Evolutionary conservation across 2,113 vertebrate species (phyloP).

Genomic region (Dinomys branickii): DNA sequence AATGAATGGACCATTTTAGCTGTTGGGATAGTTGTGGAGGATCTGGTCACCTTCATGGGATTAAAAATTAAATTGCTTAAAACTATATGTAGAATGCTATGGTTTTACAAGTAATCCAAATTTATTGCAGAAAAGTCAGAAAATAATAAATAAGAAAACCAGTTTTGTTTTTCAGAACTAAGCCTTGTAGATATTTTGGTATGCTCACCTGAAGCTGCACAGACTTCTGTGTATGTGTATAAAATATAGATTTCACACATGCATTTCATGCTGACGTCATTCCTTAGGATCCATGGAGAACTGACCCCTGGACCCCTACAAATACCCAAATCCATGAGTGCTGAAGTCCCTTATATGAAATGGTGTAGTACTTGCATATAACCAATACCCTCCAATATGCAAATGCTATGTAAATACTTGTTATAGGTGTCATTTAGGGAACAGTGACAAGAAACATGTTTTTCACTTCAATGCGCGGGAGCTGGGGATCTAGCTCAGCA

Average conservation of each 20-base stretch:
- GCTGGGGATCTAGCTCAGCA: too few relatives aligned
- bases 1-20: not conserved
- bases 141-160: constrained; percentile 44
- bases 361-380: not conserved
- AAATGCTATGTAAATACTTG: not conserved
- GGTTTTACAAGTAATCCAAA: not conserved
- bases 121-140: constrained; percentile 4
- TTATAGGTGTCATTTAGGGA: not conserved
- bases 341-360: not conserved
- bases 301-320: not conserved
- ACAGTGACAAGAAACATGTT: not conserved
- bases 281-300: not conserved
- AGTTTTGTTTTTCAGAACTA: not conserved
- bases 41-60: not conserved
- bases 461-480: not conserved
- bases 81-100: not conserved
- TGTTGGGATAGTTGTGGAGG: not conserved
- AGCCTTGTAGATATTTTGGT: constrained; percentile 7
- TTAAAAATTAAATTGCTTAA: constrained; percentile 16
- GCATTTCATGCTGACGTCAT: not conserved
- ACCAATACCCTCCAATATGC: not conserved
- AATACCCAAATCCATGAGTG: not conserved
- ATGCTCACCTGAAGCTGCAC: not conserved
- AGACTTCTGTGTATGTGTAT: not conserved
- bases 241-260: constrained; percentile 25